Evolutionary conservation across 2,888 invertebrate genomes (phyloP).

Genomic region (Agrilus cyanescens): DNA sequence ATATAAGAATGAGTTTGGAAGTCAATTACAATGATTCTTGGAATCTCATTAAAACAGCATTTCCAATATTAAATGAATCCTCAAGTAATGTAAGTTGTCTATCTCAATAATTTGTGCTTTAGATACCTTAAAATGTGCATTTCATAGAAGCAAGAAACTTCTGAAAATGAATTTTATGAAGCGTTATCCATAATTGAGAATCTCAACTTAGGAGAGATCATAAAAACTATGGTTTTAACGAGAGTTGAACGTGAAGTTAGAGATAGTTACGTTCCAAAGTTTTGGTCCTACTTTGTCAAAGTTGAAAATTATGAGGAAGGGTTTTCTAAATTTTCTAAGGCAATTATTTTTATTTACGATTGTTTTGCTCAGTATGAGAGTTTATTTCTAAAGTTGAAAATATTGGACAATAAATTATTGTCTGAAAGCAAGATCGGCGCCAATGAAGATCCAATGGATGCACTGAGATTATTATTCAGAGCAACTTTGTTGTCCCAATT

Average conservation of each 20-base stretch:
- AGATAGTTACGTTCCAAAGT: slow-evolving; percentile 47
- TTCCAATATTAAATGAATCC: slow-evolving; percentile 26
- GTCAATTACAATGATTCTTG: slow-evolving; percentile 18
- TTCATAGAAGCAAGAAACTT: slow-evolving; percentile 14
- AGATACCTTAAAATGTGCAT: slow-evolving; percentile 8
- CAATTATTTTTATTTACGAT: slow-evolving; percentile 52
- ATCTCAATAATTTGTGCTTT: background rate
- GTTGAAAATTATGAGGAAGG: slow-evolving; percentile 43
- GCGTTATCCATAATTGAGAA: slow-evolving; percentile 27
- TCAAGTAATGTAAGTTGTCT: slow-evolving; percentile 15
- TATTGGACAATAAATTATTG: slow-evolving; percentile 38
- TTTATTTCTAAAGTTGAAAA: slow-evolving; percentile 43
- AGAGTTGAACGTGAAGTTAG: slow-evolving; percentile 49
- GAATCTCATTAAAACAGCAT: slow-evolving; percentile 23
- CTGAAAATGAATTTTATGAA: slow-evolving; percentile 30
- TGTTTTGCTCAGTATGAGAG: slow-evolving; percentile 43
- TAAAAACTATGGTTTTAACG: slow-evolving; percentile 35
- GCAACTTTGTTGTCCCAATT: slow-evolving; percentile 58
- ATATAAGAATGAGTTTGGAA: slow-evolving; percentile 6
- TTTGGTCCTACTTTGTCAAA: slow-evolving; percentile 53
- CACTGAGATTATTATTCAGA: slow-evolving; percentile 53
- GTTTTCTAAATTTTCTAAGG: slow-evolving; percentile 52
- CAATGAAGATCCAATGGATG: slow-evolving; percentile 41
- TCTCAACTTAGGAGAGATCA: slow-evolving; percentile 25
- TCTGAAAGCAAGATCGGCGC: slow-evolving; percentile 41